A percentile compares a stretch with the other conserved stretches of the same genome.
Evolutionary conservation across 2,113 vertebrate genomes (phyloP).

Genomic region (Indicator indicator): DNA sequence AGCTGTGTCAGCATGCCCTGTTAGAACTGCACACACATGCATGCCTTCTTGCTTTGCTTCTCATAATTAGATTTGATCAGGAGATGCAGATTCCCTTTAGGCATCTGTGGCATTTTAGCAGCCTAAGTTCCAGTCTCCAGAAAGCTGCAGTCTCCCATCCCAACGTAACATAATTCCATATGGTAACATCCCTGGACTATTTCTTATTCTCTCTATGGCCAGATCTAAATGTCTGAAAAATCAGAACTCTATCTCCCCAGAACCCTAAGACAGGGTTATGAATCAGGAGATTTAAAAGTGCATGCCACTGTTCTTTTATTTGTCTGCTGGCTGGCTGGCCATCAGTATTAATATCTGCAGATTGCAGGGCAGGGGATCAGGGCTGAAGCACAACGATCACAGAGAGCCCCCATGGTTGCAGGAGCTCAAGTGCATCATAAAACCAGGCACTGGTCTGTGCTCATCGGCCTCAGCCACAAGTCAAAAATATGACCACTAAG

Average conservation of each 20-base stretch:
- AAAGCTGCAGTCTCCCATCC: neutral
- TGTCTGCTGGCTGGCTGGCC: neutral
- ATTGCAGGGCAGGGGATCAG: neutral
- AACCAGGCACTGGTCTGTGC: neutral
- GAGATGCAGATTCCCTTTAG: neutral
- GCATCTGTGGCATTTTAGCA: neutral
- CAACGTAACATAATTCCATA: neutral
- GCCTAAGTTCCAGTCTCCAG: neutral
- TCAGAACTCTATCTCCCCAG: neutral
- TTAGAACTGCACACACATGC: neutral
- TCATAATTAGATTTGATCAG: neutral
- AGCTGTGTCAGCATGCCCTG: neutral
- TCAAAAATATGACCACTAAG: neutral
- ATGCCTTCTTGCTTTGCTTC: neutral
- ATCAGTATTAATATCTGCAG: neutral
- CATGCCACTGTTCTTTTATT: neutral
- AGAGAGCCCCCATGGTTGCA: neutral
- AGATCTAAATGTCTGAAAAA: neutral
- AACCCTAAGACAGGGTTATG: neutral
- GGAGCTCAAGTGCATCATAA: neutral
- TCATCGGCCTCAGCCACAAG: neutral
- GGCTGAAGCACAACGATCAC: neutral
- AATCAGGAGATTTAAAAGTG: neutral
- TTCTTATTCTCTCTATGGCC: neutral
- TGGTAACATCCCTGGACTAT: neutral